phyloP scores from a whole-genome alignment of 2,113 vertebrate species.

The Leucopternis melanops region DNA sequence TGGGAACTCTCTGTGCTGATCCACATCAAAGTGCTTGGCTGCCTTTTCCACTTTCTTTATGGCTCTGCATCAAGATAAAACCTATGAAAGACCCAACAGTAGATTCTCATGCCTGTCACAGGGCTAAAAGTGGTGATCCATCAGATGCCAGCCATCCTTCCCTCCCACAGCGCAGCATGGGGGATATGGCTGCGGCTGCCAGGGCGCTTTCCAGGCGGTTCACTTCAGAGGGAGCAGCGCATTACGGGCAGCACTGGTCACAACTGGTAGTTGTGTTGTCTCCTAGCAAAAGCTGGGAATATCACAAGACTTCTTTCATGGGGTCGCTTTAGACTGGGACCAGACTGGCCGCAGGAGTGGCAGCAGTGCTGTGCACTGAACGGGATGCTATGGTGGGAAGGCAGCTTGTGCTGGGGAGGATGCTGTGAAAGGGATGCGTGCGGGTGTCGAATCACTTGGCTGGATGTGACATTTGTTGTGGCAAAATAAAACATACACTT shows the following conservation, averaged over 20 bases:
- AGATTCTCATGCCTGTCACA: constrained; percentile 3
- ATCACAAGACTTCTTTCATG: not conserved
- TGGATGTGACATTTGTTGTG: not conserved
- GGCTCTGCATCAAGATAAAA: not conserved
- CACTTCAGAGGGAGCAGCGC: not conserved
- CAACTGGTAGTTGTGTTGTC: not conserved
- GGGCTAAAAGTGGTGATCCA: not conserved
- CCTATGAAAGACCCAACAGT: not conserved
- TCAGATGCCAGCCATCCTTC: not conserved
- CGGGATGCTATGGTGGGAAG: not conserved
- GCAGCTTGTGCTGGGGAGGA: not conserved
- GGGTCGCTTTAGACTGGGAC: not conserved
- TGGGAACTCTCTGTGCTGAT: not conserved
- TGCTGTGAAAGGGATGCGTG: not conserved
- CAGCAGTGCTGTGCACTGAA: not conserved
- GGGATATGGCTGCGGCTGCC: accelerated
- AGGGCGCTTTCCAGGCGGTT: accelerated
- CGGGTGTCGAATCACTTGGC: not conserved
- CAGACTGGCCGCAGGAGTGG: not conserved
- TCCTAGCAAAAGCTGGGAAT: not conserved
- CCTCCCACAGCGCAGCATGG: accelerated
- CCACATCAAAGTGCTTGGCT: constrained; percentile 25
- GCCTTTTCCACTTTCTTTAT: not conserved
- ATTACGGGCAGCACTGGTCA: not conserved
- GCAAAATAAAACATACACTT: not conserved